Percentiles rank a stretch among this genome's conserved stretches.
These are phyloP conservation scores for Yponomeuta cagnagella DNA, from an alignment of 2,888 invertebrate genomes.

Conservation along the genomic window DNA sequence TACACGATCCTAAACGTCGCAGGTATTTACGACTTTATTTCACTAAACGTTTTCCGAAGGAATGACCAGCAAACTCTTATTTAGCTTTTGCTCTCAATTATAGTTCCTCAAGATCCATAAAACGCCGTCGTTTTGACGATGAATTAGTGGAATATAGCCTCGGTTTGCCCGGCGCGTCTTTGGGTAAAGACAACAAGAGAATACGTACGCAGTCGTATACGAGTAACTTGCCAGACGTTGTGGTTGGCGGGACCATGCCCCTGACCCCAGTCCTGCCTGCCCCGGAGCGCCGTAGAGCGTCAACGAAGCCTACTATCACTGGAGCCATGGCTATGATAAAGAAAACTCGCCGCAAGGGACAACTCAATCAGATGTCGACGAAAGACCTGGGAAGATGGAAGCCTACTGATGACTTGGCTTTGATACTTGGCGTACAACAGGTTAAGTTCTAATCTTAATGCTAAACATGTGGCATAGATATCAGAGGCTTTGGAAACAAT, in stretches of 20 bases:
- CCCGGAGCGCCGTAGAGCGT: constrained; percentile 48
- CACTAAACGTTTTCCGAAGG: not conserved
- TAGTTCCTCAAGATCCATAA: constrained; percentile 95
- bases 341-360: constrained; percentile 77
- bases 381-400: constrained; percentile 97
- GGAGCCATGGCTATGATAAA: constrained; percentile 56
- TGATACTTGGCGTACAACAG: constrained; percentile 95
- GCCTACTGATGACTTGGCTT: constrained; percentile 95
- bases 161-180: constrained; percentile 76
- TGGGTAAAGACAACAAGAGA: constrained; percentile 63
- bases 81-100: constrained; percentile 16
- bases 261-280: constrained; percentile 35
- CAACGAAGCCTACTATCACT: constrained; percentile 57
- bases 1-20: constrained; percentile 64
- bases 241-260: constrained; percentile 30
- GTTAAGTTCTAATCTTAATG: constrained; percentile 44
- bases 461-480: not conserved
- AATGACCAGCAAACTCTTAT: not conserved
- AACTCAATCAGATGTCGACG: constrained; percentile 81
- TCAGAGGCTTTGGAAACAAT: too few relatives aligned
- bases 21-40: constrained; percentile 39
- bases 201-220: constrained; percentile 69
- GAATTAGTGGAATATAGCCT: constrained; percentile 95
- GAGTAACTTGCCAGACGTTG: constrained; percentile 53
- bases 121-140: constrained; percentile 96